Conservation (phyloP, 2,888 invertebrate species). For the Pseudanteris insignis region DNA sequence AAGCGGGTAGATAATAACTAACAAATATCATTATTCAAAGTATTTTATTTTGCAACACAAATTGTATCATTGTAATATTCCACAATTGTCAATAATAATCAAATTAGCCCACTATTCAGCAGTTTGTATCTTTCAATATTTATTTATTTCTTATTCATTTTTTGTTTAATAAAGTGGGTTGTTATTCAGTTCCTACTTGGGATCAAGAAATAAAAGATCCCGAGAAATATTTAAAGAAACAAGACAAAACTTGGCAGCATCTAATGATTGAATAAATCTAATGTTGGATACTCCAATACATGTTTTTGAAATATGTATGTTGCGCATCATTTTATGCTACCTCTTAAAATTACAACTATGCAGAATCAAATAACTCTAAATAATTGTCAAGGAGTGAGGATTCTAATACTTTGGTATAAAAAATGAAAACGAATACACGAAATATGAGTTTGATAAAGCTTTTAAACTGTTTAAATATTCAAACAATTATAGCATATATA, state of each 20-base stretch:
- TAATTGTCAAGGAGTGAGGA: slow-evolving; percentile 5
- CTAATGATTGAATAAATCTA: slow-evolving; percentile 56
- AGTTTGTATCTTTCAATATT: slow-evolving; percentile 28
- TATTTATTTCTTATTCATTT: slow-evolving; percentile 45
- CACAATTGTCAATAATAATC: slow-evolving; percentile 46
- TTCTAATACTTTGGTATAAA: no score
- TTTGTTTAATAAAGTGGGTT: slow-evolving; percentile 48
- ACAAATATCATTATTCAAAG: slow-evolving; percentile 59
- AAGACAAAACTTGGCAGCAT: slow-evolving; percentile 63
- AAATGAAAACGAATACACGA: no score
- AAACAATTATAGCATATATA: no score
- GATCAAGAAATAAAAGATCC: slow-evolving; percentile 64
- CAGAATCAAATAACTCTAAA: slow-evolving; percentile 8
- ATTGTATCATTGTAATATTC: slow-evolving; percentile 38
- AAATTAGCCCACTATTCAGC: no score
- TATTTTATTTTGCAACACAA: slow-evolving; percentile 57
- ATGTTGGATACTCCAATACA: no score
- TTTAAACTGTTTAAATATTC: no score
- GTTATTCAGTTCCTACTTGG: slow-evolving; percentile 50
- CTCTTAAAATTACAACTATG: slow-evolving; percentile 44
- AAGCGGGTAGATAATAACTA: slow-evolving; percentile 61
- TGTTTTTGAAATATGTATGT: no score
- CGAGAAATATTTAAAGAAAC: slow-evolving; percentile 58
- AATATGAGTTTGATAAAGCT: no score
- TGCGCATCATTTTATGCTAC: slow-evolving; percentile 60